Base-by-base conservation (phyloP, 37 sponge, comb jelly and placozoan genomes). In the Eunapius fragilis region DNA sequence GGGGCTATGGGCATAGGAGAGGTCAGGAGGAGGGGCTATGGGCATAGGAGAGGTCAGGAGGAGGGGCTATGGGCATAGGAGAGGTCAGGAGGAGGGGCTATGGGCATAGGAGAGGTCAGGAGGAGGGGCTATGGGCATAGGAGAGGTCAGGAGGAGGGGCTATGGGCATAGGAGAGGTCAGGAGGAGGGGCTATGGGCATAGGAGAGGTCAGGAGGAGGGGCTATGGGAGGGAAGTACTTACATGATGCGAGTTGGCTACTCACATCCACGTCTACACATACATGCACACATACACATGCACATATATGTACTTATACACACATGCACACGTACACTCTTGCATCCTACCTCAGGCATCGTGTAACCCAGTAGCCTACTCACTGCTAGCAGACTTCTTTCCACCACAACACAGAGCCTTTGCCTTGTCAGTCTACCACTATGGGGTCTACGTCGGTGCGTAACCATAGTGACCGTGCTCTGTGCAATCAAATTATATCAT, bases 331-430 rank as follows among this genome's bases (percentile, higher is more conserved):
- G 9, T 9, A 76, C 28, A 70, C 28, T 7, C 28, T 13, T n/a
- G n/a, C n/a, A 70, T 6, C 11, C 28, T 10, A 2, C 79, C 76
- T 22, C 80, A 96, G 96, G 96, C 96, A 33, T 74, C 96, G 0
- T 96, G 91, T 75, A 96, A 90, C 26, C 96, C 96, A 36, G 96
- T 96, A 13, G 96, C 96, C n/a, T 96, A 93, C 75, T 96, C 96
- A 23, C 83, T 96, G 31, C 23, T 96, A 67, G 87, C 96, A 22
- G 96, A 96, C 69, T 93, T 88, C 85, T 96, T 88, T 67, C 91
- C 92, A 0, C 22, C 89, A 2, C 67, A 80, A 0, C 84, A 88
- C 76, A 87, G 96, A 74, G 93, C 96, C 12, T 78, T 77, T 68
- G 93, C 91, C 28, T 78, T 96, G 58, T 90, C 96, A 17, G 37